Base-by-base conservation (phyloP, 2,113 vertebrate genomes). In the Pandion haliaetus region DNA sequence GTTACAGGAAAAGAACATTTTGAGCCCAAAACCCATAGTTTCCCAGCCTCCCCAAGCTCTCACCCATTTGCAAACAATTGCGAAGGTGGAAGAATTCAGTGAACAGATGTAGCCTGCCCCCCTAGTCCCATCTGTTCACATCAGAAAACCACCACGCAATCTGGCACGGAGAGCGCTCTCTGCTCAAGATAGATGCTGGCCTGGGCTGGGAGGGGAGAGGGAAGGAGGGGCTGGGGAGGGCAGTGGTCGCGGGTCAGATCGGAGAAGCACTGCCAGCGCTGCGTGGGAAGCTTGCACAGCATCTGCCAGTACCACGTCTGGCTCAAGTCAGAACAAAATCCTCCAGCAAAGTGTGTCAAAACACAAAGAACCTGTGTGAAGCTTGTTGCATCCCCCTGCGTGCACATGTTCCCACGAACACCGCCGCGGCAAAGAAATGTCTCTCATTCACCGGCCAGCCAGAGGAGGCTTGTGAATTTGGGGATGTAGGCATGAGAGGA, bases 91-190 rank as follows among this genome's bases (percentile, higher is more conserved):
- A 95, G 95, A 91, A 97, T 93, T 97, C 93, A 94, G 82, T 0
- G 91, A 96, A 87, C 95, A 97, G 97, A 97, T 97, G 97, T 94
- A 95, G 91, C 91, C 96, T 94, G 93, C 97, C 95, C 95, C 91
- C 89, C 91, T 93, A 87, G 74, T 97, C 95, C 96, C 97, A 97
- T 96, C 96, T 96, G 97, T 91, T 96, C 97, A 95, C 96, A 95
- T 95, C 95, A 95, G 91, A 96, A 94, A 96, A 91, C 81, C 94
- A 97, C 95, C 97, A 95, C 93, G 62, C 96, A 96, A 96, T 95
- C 95, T 94, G 96, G 97, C 94, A 95, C 45, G 12, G 93, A 95
- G 57, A 91, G 52, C 52, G 32, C 70, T 78, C 82, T 28, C 76
- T 0, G 12, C 94, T 92, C 80, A 72, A 95, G 93, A 95, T 42